phyloP scores from a whole-genome alignment of 2,888 invertebrate genomes.

The Agrochola macilenta region DNA sequence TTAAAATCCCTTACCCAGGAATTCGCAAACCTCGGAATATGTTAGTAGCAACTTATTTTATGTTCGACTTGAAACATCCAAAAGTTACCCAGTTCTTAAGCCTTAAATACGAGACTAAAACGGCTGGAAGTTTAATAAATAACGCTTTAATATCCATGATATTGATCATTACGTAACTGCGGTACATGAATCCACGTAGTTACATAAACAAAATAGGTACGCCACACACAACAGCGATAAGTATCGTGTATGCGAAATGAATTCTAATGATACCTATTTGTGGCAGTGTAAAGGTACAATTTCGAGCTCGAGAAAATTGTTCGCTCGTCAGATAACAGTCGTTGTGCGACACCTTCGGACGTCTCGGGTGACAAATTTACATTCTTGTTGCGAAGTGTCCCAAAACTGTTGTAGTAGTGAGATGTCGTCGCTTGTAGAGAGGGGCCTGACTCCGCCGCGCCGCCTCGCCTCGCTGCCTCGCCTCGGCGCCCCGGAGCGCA shows the following conservation, averaged over 20 bases:
- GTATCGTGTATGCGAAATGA: conserved; percentile 76
- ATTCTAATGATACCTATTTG: conserved; percentile 75
- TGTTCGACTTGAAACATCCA: conserved; percentile 54
- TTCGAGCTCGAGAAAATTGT: conserved; percentile 72
- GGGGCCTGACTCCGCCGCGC: conserved; percentile 20
- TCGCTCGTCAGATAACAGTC: conserved; percentile 79
- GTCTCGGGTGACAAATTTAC: conserved; percentile 82
- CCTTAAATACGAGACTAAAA: conserved; percentile 56
- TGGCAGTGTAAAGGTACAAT: conserved; percentile 68
- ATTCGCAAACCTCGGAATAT: conserved; percentile 63
- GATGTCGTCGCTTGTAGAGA: conserved; percentile 48
- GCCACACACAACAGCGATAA: conserved; percentile 70
- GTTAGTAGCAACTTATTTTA: conserved; percentile 66
- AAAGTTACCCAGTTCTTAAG: conserved; percentile 57
- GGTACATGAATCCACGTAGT: conserved; percentile 67
- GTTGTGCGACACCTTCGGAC: conserved; percentile 77
- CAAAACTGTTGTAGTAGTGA: conserved; percentile 66
- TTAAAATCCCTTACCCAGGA: conserved; percentile 69
- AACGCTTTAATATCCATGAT: conserved; percentile 64
- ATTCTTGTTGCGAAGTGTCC: conserved; percentile 75
- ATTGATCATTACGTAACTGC: conserved; percentile 64
- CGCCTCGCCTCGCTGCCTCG: conserved; percentile 30
- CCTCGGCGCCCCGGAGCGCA: conserved; percentile 70
- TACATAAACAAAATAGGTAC: conserved; percentile 69
- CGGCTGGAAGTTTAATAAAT: conserved; percentile 59